These are phyloP conservation scores for Struthio camelus DNA, from an alignment of 2,113 vertebrate species.

Conservation along the genomic window DNA sequence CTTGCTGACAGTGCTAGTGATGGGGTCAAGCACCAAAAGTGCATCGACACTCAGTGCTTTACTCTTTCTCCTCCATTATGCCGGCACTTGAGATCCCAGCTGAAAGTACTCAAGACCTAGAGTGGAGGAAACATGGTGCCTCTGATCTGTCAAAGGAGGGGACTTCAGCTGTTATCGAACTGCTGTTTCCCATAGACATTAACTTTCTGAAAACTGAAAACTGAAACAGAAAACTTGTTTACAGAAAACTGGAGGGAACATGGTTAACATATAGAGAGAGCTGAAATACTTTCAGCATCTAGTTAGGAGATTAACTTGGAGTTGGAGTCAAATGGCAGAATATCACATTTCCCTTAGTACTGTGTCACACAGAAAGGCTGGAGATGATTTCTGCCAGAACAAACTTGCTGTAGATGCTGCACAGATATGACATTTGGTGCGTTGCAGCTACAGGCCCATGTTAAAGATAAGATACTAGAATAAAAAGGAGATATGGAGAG, in stretches of 20 bases:
- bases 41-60: not conserved
- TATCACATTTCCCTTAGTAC: not conserved
- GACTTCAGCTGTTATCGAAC: not conserved
- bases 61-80: rapidly evolving
- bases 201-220: not conserved
- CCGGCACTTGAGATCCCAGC: not conserved
- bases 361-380: not conserved
- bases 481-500: not conserved
- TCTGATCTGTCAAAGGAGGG: not conserved
- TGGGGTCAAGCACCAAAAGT: not conserved
- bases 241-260: not conserved
- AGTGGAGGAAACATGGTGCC: not conserved
- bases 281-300: not conserved
- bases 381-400: not conserved
- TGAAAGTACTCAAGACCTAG: not conserved
- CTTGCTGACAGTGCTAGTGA: not conserved
- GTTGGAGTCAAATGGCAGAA: not conserved
- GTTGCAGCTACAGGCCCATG: not conserved
- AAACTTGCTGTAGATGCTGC: not conserved
- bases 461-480: not conserved
- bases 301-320: not conserved
- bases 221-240: too few species aligned
- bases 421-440: not conserved
- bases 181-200: not conserved
- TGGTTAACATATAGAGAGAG: not conserved